A percentile compares a stretch with the other conserved stretches of the same genome.
These are phyloP conservation scores for Pharmacophagus antenor DNA, from an alignment of 2,888 invertebrate species.

Conservation along the genomic window DNA sequence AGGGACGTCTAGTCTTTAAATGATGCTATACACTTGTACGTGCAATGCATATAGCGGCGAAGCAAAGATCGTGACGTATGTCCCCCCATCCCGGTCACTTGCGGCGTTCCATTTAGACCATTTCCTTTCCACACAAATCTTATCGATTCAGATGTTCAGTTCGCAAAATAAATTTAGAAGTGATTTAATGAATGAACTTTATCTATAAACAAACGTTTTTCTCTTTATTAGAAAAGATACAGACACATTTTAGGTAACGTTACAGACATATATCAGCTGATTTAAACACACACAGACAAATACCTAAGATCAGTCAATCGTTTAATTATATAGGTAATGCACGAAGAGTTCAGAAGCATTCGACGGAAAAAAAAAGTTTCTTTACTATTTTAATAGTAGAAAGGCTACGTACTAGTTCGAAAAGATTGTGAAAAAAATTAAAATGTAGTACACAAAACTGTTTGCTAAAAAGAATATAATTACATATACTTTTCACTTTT, in stretches of 20 bases:
- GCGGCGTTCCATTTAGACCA: constrained; percentile 40
- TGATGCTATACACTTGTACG: neutral
- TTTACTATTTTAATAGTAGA: neutral
- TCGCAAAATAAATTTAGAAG: neutral
- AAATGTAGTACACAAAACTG: too few relatives aligned
- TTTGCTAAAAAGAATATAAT: neutral
- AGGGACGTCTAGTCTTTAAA: too few relatives aligned
- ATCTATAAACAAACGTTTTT: too few relatives aligned
- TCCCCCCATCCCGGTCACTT: constrained; percentile 45
- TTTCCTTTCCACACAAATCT: constrained; percentile 36
- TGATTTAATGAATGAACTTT: neutral
- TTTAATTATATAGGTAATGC: neutral
- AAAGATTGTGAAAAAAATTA: constrained; percentile 1
- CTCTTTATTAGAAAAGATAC: too few relatives aligned
- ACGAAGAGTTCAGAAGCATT: neutral
- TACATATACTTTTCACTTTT: neutral
- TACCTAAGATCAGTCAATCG: too few relatives aligned
- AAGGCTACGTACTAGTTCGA: neutral
- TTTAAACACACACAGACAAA: too few relatives aligned
- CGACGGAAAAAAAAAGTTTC: neutral
- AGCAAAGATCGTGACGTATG: constrained; percentile 40
- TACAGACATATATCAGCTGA: too few relatives aligned
- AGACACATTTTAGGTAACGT: too few relatives aligned
- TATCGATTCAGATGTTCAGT: constrained; percentile 33
- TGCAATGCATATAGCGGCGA: neutral